These are phyloP conservation scores for Polypedilum pembai DNA, from an alignment of 1,140 invertebrate genomes.

Conservation along the genomic window DNA sequence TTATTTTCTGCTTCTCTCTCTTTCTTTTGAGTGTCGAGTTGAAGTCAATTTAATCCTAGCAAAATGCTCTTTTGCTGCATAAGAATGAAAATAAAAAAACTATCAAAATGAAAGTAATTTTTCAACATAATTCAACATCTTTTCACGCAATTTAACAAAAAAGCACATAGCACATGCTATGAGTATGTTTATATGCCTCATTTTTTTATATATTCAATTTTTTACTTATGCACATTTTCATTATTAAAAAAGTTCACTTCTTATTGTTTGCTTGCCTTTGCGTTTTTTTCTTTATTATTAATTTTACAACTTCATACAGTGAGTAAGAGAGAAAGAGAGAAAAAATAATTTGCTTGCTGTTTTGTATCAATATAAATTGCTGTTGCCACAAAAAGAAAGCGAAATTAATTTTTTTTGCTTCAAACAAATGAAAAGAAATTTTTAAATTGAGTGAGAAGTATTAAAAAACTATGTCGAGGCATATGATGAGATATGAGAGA, in stretches of 20 bases:
- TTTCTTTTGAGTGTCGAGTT: not conserved
- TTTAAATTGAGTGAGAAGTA: no score
- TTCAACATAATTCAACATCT: conserved; percentile 15
- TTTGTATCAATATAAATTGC: no score
- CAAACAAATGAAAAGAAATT: no score
- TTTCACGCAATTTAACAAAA: conserved; percentile 7
- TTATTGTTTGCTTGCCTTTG: not conserved
- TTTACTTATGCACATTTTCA: not conserved
- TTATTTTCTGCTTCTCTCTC: not conserved
- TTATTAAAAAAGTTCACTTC: conserved; percentile 15
- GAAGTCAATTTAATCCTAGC: not conserved
- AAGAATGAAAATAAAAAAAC: not conserved
- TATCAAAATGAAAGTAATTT: conserved; percentile 26
- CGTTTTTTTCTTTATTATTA: no score
- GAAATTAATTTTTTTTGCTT: no score
- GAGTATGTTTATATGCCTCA: conserved; percentile 8
- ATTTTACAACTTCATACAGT: no score
- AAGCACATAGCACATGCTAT: not conserved
- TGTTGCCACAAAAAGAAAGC: no score
- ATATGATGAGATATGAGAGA: no score
- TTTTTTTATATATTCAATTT: not conserved
- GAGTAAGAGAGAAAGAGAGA: no score
- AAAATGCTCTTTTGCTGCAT: not conserved
- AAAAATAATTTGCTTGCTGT: no score
- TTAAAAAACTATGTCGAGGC: no score